phyloP scores from a whole-genome alignment of 2,797 vertebrate genomes.

The Dallia pectoralis region DNA sequence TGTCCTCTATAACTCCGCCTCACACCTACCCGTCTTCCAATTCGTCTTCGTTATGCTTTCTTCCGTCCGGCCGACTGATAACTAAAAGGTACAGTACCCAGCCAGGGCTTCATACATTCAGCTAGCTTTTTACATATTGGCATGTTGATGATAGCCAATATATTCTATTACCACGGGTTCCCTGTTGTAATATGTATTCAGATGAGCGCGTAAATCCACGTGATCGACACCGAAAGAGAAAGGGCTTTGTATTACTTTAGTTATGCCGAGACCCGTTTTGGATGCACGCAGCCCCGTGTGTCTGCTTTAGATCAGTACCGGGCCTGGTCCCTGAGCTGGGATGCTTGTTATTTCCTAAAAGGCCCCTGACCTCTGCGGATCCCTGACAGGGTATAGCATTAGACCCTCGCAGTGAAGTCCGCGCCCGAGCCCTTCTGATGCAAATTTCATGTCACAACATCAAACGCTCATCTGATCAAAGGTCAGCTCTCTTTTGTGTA shows the following conservation, averaged over 20 bases:
- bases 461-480: constrained; percentile 89
- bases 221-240: neutral
- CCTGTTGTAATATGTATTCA: neutral
- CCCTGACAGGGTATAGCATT: constrained; percentile 76
- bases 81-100: neutral
- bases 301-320: constrained; percentile 34
- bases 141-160: neutral
- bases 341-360: constrained; percentile 74
- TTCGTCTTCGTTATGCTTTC: neutral
- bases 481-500: constrained; percentile 89
- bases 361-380: constrained; percentile 82
- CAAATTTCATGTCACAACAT: constrained; percentile 92
- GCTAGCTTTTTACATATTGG: neutral
- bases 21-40: constrained; percentile 15
- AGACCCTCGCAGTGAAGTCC: constrained; percentile 70
- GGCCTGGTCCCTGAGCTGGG: constrained; percentile 59
- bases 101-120: neutral
- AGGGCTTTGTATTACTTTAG: neutral
- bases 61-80: neutral
- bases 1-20: constrained; percentile 46
- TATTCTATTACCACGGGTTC: neutral
- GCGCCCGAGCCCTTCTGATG: constrained; percentile 77
- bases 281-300: neutral
- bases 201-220: neutral
- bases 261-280: neutral